phyloP scores from a whole-genome alignment of 2,797 vertebrate genomes.

The Morelia viridis region DNA sequence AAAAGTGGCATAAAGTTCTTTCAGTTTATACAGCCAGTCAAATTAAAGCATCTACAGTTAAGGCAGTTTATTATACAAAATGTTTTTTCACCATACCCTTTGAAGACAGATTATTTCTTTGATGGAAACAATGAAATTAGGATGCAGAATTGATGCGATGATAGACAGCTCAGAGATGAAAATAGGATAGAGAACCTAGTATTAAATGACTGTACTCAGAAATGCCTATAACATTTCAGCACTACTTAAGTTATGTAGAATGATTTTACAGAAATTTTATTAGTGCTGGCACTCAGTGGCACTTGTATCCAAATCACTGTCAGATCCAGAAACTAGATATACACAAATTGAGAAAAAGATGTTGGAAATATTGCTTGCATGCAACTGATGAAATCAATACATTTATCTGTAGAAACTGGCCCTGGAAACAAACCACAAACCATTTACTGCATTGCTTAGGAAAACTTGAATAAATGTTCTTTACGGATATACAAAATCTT shows the following conservation, averaged over 20 bases:
- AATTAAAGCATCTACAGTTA: not conserved
- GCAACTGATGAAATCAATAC: slow-evolving; percentile 16
- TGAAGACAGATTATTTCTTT: not conserved
- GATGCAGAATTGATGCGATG: slow-evolving; percentile 5
- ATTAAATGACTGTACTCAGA: not conserved
- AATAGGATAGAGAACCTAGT: not conserved
- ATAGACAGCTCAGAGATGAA: slow-evolving; percentile 12
- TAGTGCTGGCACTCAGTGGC: slow-evolving; percentile 13
- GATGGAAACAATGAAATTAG: slow-evolving; percentile 5
- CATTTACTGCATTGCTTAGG: slow-evolving; percentile 13
- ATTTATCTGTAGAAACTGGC: slow-evolving; percentile 4
- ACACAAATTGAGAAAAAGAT: slow-evolving; percentile 10
- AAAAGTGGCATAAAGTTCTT: not conserved
- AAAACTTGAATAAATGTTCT: not conserved
- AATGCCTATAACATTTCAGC: slow-evolving; percentile 19
- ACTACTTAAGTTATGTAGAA: not conserved
- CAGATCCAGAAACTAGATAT: slow-evolving; percentile 6
- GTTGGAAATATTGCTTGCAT: slow-evolving; percentile 5
- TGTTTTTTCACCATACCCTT: not conserved
- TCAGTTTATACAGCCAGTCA: not conserved
- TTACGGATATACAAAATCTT: slow-evolving; percentile 14
- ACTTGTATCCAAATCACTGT: slow-evolving; percentile 23
- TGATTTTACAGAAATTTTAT: slow-evolving; percentile 28
- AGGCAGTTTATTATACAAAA: slow-evolving; percentile 1
- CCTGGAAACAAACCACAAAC: slow-evolving; percentile 4